Evolutionary conservation across 2,888 invertebrate species (phyloP), one percentile per base, ranked within the genome.

Genomic region (Chelonus formosanus): DNA sequence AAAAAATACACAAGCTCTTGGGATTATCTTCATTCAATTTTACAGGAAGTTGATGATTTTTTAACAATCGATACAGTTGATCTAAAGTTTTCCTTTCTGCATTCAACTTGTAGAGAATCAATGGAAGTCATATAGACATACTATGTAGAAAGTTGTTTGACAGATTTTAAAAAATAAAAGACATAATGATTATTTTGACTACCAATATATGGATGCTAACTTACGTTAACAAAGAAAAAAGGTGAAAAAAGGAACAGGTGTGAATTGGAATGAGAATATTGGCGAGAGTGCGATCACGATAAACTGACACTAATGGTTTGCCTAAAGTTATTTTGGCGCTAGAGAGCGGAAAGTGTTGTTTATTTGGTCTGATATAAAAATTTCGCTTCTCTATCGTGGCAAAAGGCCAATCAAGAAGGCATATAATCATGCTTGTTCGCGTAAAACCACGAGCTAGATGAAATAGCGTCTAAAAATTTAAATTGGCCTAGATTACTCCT

Each of bases 401-500:
- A 71, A 70, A 66, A 73, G 70, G 59, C 73, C 68, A 73, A 70
- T 72, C 73, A 63, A 70, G 68, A 62, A 64, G 71, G 32, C 70
- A 72, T 73, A 71, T 52, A 52, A 52, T 52, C 52, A 52, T 52
- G 31, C 52, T 52, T 40, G 5, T 6, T 40, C 52, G 65, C 61
- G 71, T 69, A 68, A 73, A 72, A 68, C 61, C 69, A 71, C 69
- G 56, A 68, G 67, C 73, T 76, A 74, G 76, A 69, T 70, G 65
- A 74, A 73, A 70, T 67, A 70, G 55, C 58, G 74, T 71, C 75
- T 74, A 71, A 78, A 64, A 78, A 78, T 78, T 78, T 80, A 78
- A 79, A 80, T 79, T 80, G 77, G 73, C 73, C 77, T 79, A 78
- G 79, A 76, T 74, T 73, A 73, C 66, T 70, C 68, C 70, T 65